Conservation (phyloP, 2,113 vertebrate species). For the Brienomyrus brachyistius region DNA sequence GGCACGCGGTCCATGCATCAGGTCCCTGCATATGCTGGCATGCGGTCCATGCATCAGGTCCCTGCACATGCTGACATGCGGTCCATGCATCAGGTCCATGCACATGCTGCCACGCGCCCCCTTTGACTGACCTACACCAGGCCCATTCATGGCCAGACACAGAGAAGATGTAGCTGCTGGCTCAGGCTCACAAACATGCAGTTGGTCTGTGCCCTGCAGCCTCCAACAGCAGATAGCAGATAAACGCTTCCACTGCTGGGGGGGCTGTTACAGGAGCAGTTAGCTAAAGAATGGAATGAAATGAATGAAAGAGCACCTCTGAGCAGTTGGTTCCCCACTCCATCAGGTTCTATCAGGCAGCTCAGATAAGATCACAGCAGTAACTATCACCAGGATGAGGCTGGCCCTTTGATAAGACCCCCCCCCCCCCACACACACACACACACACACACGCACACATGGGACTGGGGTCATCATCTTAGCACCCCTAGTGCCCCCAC, state of each 20-base stretch:
- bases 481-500: background rate
- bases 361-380: constrained; percentile 58
- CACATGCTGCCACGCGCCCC: background rate
- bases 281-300: constrained; percentile 20
- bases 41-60: too few species aligned
- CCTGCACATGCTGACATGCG: too few species aligned
- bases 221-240: background rate
- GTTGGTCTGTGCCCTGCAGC: background rate
- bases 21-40: too few species aligned
- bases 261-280: background rate
- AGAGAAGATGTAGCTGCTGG: background rate
- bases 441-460: background rate
- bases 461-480: background rate
- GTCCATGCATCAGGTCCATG: background rate
- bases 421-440: background rate
- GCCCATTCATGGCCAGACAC: background rate
- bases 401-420: background rate
- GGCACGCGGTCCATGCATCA: too few species aligned
- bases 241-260: background rate
- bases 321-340: constrained; percentile 61
- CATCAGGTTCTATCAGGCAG: constrained; percentile 42
- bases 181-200: background rate
- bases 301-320: constrained; percentile 50
- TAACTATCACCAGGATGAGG: constrained; percentile 17
- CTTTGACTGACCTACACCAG: background rate